phyloP scores from a whole-genome alignment of 1,140 invertebrate species.

The Caenorhabditis brenneri region DNA sequence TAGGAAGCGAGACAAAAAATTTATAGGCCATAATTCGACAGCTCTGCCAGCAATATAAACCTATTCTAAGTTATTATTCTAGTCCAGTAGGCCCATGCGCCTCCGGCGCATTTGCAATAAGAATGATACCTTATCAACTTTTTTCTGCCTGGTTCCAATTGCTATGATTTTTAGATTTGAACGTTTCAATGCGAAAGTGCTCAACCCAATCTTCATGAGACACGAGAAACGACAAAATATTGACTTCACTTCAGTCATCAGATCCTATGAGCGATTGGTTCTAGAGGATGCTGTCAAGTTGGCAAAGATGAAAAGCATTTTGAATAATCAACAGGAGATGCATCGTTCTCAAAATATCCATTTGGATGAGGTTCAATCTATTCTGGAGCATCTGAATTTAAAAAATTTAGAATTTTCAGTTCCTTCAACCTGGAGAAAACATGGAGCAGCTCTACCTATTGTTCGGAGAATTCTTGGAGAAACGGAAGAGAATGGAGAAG shows the following conservation, averaged over 20 bases:
- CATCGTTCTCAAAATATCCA: background rate
- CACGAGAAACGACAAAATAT: conserved; percentile 59
- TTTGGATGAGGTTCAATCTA: conserved; percentile 6
- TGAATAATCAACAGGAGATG: background rate
- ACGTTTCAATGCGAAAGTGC: conserved; percentile 66
- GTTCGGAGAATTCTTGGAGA: conserved; percentile 56
- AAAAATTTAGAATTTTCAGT: conserved; percentile 28
- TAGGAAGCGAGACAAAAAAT: too few relatives aligned
- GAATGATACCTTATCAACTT: too few relatives aligned
- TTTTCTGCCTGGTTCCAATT: too few relatives aligned
- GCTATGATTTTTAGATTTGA: conserved; percentile 60
- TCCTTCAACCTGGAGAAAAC: conserved; percentile 38
- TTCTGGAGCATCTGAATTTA: background rate
- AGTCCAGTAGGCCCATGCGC: too few relatives aligned
- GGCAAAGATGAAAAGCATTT: conserved; percentile 2
- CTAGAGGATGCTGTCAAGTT: conserved; percentile 62
- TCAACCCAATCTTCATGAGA: conserved; percentile 65
- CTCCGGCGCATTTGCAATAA: too few relatives aligned
- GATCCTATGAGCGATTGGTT: conserved; percentile 67
- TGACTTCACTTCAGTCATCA: conserved; percentile 62
- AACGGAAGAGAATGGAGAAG: background rate
- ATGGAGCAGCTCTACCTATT: conserved; percentile 52
- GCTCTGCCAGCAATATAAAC: too few relatives aligned
- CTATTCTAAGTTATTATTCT: too few relatives aligned
- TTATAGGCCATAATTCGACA: too few relatives aligned